Base-by-base conservation (phyloP, 2,888 invertebrate genomes). In the Falcaria lacertinaria region DNA sequence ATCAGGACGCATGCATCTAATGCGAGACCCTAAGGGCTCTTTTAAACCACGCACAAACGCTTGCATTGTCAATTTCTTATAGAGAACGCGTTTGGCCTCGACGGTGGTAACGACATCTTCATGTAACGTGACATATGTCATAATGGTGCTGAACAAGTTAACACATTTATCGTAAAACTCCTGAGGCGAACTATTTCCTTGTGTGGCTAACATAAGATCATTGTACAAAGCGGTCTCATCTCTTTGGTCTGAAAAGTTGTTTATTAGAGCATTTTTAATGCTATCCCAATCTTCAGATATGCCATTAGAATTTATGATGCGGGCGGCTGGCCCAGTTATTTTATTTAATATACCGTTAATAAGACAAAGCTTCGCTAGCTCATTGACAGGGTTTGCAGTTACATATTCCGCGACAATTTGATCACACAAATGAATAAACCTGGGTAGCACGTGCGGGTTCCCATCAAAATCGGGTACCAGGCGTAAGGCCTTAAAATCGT, bases 191-290 rank as follows among this genome's bases (percentile, higher is more conserved):
- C 33, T 32, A 14, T 39, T 16, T 2, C 47, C 45, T 15, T 52
- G 50, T 0, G 43, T 46, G 1, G 38, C 33, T 16, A 51, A 7
- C 1, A 37, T 15, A 2, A 64, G 34, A 44, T 60, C 55, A 11
- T 59, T 60, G 34, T 59, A 59, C 0, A 62, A 34, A 19, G 60
- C 45, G 8, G 57, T 60, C 32, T 62, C 59, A 33, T 61, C 57
- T 11, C 57, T 37, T 11, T 59, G 61, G 17, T 61, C 59, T 0
- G 55, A 33, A 38, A 63, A 63, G 41, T 58, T 59, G 48, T 60
- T 61, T 16, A 58, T 51, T 11, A 63, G 28, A 5, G 48, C 38
- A 17, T 28, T 45, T n/a, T 55, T 36, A 17, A 54, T 57, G 8
- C 54, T 54, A n/a, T 17, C 4, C 32, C 33, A 37, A 28, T 38